Evolutionary conservation across 2,797 vertebrate genomes (phyloP), one percentile per base, ranked within the genome.

Genomic region (Paramormyrops hopkinsi): DNA sequence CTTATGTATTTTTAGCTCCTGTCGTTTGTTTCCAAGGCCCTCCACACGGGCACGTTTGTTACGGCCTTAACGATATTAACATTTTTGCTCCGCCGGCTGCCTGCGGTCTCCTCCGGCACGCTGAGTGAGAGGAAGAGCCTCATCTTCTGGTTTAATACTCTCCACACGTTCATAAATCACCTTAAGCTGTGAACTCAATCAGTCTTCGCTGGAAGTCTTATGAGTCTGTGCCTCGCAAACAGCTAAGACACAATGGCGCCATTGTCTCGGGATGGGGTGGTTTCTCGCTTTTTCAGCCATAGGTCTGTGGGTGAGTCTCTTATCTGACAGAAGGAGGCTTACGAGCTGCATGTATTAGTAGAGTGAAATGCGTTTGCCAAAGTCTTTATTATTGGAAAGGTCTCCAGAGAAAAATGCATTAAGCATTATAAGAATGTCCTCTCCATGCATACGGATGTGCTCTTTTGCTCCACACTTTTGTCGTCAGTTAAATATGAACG

Each of bases 171-270:
- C 84, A 56, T 73, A 86, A 89, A 89, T 87, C 41, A 46, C 50
- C 83, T 87, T 76, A 76, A 89, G 59, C 89, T 89, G 89, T 87
- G 62, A 76, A 84, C 89, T 87, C 89, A 87, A 87, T 87, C 89
- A 89, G 46, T 73, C 88, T 86, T 54, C 25, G 25, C 56, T 44
- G 82, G 56, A 69, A 48, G 59, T 69, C 69, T 54, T n/a, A 48
- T 4, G n/a, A 54, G 53, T 89, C 59, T 86, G 44, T 53, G 62
- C 46, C 65, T 51, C 69, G 25, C 62, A 65, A 87, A 12, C 83
- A 41, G 53, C 37, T 46, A 41, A 46, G 48, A 46, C 41, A 62
- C 86, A 88, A 65, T 88, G 56, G 37, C 17, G 29, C 86, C 86
- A 46, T 88, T 88, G 86, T 87, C 86, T 19, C 0, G 2, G 53